Evolutionary conservation across 2,888 invertebrate species (phyloP), one percentile per base, ranked within the genome.

Genomic region (Latrodectus hesperus): DNA sequence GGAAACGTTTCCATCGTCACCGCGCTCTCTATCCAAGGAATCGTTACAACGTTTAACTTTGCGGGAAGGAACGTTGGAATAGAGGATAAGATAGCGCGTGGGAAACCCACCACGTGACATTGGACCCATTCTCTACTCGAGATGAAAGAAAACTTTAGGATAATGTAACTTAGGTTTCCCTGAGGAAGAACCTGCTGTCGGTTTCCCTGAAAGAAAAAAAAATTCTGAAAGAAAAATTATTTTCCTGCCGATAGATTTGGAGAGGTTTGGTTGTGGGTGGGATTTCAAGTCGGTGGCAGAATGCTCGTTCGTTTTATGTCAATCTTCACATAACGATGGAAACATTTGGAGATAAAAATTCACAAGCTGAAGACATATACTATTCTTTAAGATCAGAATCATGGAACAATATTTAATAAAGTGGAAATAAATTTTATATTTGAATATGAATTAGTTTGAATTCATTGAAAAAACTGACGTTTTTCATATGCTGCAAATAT

Each of bases 81-180:
- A 17, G 51, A 51, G 76, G 76, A 68, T 65, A 77, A 72, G 84
- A 84, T 83, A 72, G 72, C 70, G 84, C 72, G 84, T 84, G 84
- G 72, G 84, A 84, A 84, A 17, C 52, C 6, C 26, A 71, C 77
- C 84, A 84, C 65, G 72, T 77, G 84, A 76, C 52, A 38, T 22
- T 22, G 26, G 70, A 38, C 14, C 22, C n/a, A 60, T 60, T 64
- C 74, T 73, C 78, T 68, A 26, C 17, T 70, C 55, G 22, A 17
- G 67, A 67, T 68, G 72, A 80, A 70, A 80, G 70, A 72, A 70
- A 70, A 64, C 52, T 76, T 51, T 51, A 38, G 72, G 71, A 71
- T 79, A 79, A 70, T 79, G 79, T 80, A 80, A 80, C 72, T 38
- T 49, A 17, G 80, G 26, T 80, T 80, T 55, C 22, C 22, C 53